phyloP scores from a whole-genome alignment of 2,888 invertebrate species.

The Mythimna impura region DNA sequence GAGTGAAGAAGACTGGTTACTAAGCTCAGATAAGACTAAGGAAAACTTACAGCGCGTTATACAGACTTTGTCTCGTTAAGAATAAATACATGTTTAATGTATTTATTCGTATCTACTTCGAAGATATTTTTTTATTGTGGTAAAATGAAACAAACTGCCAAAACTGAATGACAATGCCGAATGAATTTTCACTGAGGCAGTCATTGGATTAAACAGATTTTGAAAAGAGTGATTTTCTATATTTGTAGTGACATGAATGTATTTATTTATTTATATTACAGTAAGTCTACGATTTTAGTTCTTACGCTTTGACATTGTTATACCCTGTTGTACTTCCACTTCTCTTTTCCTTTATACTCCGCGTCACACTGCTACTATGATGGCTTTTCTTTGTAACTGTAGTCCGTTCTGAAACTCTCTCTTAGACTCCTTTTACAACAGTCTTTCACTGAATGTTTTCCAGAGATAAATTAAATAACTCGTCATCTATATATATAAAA shows the following conservation, averaged over 20 bases:
- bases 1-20: constrained; percentile 26
- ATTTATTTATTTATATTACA: constrained; percentile 8
- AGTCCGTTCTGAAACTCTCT: no score
- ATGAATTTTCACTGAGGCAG: not conserved
- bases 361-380: no score
- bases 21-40: constrained; percentile 35
- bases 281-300: constrained; percentile 9
- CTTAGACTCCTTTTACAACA: no score
- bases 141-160: not conserved
- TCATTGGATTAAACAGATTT: not conserved
- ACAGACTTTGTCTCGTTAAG: constrained; percentile 4
- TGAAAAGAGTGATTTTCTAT: not conserved
- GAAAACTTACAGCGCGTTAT: constrained; percentile 15
- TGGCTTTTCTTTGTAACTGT: no score
- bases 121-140: constrained; percentile 18
- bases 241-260: not conserved
- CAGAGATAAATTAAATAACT: no score
- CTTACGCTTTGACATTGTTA: no score
- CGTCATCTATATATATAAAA: no score
- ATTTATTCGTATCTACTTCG: constrained; percentile 12
- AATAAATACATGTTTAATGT: constrained; percentile 31
- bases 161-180: not conserved
- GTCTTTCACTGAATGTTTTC: no score
- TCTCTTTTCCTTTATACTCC: no score
- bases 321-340: no score